Percentiles rank a stretch among this genome's conserved stretches.
These are phyloP conservation scores for Tiliacea aurago DNA, from an alignment of 2,888 invertebrate genomes.

Conservation along the genomic window DNA sequence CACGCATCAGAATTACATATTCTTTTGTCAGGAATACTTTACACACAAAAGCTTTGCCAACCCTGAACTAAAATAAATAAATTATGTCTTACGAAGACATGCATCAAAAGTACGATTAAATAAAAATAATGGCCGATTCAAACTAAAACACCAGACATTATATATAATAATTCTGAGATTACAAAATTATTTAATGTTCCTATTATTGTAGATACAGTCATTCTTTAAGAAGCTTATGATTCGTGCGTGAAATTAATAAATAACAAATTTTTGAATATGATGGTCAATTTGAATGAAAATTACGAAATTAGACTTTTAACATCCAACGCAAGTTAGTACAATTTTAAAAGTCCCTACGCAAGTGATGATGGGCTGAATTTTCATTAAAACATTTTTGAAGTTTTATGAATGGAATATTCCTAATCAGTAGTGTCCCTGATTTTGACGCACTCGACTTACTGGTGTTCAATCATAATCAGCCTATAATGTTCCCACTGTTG, in stretches of 20 bases:
- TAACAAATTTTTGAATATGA: constrained; percentile 10
- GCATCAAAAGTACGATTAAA: constrained; percentile 23
- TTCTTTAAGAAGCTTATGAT: not conserved
- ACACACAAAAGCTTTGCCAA: not conserved
- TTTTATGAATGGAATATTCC: constrained; percentile 37
- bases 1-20: not conserved
- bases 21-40: constrained; percentile 2
- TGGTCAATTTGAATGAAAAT: constrained; percentile 5
- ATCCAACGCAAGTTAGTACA: constrained; percentile 17
- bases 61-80: constrained; percentile 17
- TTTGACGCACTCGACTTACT: not conserved
- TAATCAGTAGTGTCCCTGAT: constrained; percentile 1
- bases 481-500: too few species aligned
- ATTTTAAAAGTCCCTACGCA: constrained; percentile 2
- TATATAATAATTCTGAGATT: constrained; percentile 24
- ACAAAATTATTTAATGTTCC: constrained; percentile 19
- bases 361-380: not conserved
- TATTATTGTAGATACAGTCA: constrained; percentile 19
- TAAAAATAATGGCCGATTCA: constrained; percentile 27
- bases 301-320: constrained; percentile 14
- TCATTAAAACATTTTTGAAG: not conserved
- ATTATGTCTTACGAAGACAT: constrained; percentile 23
- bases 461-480: too few species aligned
- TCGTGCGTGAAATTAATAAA: not conserved
- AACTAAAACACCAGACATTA: constrained; percentile 10